Conservation (phyloP, 2,888 invertebrate genomes). For the Lithophane socia region DNA sequence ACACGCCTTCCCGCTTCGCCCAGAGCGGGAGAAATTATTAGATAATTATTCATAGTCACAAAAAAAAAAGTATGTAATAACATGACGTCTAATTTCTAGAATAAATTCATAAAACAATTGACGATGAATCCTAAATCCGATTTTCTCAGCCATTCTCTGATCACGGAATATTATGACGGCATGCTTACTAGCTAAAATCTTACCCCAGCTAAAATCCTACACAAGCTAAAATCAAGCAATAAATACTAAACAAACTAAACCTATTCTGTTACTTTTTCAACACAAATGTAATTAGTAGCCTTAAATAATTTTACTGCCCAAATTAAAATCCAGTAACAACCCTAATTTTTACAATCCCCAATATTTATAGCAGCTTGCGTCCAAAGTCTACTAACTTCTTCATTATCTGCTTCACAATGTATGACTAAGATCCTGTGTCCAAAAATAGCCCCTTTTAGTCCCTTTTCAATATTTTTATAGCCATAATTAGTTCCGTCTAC, state of each 20-base stretch:
- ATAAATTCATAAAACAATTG: neutral
- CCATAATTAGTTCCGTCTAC: constrained; percentile 80
- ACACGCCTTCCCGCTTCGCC: too few species aligned
- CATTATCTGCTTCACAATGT: constrained; percentile 76
- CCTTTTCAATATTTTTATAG: constrained; percentile 70
- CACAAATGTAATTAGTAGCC: constrained; percentile 22
- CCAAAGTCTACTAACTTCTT: constrained; percentile 75
- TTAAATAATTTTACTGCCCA: constrained; percentile 10
- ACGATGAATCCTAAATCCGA: neutral
- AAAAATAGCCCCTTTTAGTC: constrained; percentile 62
- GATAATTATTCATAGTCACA: too few species aligned
- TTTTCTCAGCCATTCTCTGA: too few species aligned
- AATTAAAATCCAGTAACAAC: constrained; percentile 65
- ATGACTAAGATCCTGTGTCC: constrained; percentile 69
- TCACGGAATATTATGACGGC: too few species aligned
- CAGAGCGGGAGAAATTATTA: too few species aligned
- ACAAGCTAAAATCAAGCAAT: neutral
- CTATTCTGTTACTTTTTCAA: neutral
- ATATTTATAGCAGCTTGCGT: constrained; percentile 80
- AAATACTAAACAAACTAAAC: neutral
- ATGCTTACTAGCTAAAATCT: too few species aligned
- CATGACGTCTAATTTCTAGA: neutral
- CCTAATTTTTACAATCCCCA: constrained; percentile 74
- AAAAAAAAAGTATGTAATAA: too few species aligned
- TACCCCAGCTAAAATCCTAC: too few species aligned